Evolutionary conservation across 2,888 invertebrate species (phyloP), one percentile per base, ranked within the genome.

Genomic region (Amiota minor): DNA sequence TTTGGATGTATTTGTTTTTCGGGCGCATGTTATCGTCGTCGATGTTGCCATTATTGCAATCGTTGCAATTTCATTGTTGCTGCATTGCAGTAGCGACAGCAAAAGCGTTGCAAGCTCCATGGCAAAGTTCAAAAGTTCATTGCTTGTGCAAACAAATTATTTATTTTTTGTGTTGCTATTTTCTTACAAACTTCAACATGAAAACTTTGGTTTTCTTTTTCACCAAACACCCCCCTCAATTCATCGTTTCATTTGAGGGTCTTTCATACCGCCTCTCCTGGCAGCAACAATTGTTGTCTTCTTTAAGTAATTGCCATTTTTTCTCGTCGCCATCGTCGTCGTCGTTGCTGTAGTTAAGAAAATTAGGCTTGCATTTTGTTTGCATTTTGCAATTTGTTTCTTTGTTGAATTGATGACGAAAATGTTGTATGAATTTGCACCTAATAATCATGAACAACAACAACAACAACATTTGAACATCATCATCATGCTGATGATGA

Each of bases 111-210:
- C 67, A 18, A 23, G 8, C 16, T 18, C 18, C 59, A 20, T 23
- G 20, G 23, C 45, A 68, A 85, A 83, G 83, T 83, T 83, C 83
- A 83, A 83, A 83, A 86, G 83, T 83, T 83, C 84, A 79, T 76
- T 79, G 86, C 83, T 86, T 83, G 86, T 79, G 83, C 81, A 83
- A 83, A 83, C 86, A 83, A 83, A 83, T 85, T 83, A 83, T 83
- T 83, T 86, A 82, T 80, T 78, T 84, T 79, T 35, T 35, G 35
- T 35, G 35, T 35, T 35, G 6, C 6, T 35, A 68, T 50, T n/a
- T 12, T n/a, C 12, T n/a, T 53, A 35, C n/a, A 23, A 59, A 59
- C 59, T 59, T 59, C n/a, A 59, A 59, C 59, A 20, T 16, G 16
- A 59, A 59, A 35, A 35, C 6, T 35, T 35, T 35, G 35, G 6